Percentiles rank a stretch among this genome's conserved stretches.
Evolutionary conservation across 2,113 vertebrate species (phyloP).

Genomic region (Cariama cristata): DNA sequence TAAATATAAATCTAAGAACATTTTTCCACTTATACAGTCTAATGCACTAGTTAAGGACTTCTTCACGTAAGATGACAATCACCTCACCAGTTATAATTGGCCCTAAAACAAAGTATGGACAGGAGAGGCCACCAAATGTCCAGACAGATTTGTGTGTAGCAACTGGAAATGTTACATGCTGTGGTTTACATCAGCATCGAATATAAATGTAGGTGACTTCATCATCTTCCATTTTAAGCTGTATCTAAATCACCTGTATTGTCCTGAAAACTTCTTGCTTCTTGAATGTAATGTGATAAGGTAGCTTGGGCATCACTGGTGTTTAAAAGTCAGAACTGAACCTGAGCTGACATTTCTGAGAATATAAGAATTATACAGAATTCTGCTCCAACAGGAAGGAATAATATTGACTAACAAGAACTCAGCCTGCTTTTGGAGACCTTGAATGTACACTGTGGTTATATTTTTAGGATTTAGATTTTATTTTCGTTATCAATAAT

Average conservation of each 20-base stretch:
- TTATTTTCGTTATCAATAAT: not conserved
- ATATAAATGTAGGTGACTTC: constrained; percentile 37
- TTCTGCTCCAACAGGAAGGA: not conserved
- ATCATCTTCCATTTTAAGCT: constrained; percentile 32
- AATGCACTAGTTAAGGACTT: not conserved
- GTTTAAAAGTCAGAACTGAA: not conserved
- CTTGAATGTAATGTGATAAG: not conserved
- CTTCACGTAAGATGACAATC: not conserved
- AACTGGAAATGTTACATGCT: not conserved
- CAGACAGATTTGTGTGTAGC: constrained; percentile 11
- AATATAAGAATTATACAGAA: not conserved
- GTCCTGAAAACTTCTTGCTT: constrained; percentile 7
- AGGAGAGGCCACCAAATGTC: constrained; percentile 23
- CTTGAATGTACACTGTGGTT: not conserved
- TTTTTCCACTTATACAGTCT: not conserved
- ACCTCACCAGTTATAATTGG: not conserved
- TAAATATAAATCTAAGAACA: not conserved
- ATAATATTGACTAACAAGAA: constrained; percentile 17
- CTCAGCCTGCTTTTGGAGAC: not conserved
- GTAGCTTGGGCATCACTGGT: not conserved
- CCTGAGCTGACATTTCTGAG: constrained; percentile 11
- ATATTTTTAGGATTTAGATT: constrained; percentile 31
- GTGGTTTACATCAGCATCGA: not conserved
- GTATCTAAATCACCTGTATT: not conserved
- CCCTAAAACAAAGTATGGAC: not conserved